Conservation (phyloP, 2,888 invertebrate species). For the Mesorhabditis sp. region DNA sequence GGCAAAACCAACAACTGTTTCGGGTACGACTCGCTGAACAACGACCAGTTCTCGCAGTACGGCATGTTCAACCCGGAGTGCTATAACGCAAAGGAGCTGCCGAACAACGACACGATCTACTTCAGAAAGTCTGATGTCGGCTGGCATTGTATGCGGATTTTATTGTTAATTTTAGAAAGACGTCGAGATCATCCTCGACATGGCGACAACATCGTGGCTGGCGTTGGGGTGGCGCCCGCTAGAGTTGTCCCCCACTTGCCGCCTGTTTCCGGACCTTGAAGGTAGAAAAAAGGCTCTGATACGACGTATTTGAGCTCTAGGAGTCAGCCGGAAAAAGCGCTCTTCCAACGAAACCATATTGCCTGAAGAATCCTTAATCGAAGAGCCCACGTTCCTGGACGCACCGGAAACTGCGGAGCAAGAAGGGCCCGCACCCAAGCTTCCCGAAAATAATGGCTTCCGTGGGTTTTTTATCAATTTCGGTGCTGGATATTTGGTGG, state of each 20-base stretch:
- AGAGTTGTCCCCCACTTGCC: constrained; percentile 45
- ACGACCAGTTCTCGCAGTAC: constrained; percentile 26
- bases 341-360: not conserved
- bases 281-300: constrained; percentile 11
- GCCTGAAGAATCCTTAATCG: not conserved
- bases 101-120: constrained; percentile 42
- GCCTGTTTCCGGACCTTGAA: constrained; percentile 54
- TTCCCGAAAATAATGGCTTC: constrained; percentile 43
- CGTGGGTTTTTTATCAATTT: constrained; percentile 19
- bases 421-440: constrained; percentile 27
- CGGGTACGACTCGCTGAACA: constrained; percentile 26
- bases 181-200: constrained; percentile 52
- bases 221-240: constrained; percentile 52
- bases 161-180: constrained; percentile 36
- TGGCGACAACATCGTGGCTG: constrained; percentile 42
- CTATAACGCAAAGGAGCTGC: constrained; percentile 38
- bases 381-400: not conserved
- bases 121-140: constrained; percentile 32
- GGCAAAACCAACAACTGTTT: constrained; percentile 29
- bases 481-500: not conserved
- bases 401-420: constrained; percentile 25
- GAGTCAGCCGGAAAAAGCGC: too few relatives aligned
- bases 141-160: not conserved
- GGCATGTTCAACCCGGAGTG: constrained; percentile 51
- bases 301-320: too few relatives aligned